These are phyloP conservation scores for Euzophera pinguis DNA, from an alignment of 2,888 invertebrate species.

Conservation along the genomic window DNA sequence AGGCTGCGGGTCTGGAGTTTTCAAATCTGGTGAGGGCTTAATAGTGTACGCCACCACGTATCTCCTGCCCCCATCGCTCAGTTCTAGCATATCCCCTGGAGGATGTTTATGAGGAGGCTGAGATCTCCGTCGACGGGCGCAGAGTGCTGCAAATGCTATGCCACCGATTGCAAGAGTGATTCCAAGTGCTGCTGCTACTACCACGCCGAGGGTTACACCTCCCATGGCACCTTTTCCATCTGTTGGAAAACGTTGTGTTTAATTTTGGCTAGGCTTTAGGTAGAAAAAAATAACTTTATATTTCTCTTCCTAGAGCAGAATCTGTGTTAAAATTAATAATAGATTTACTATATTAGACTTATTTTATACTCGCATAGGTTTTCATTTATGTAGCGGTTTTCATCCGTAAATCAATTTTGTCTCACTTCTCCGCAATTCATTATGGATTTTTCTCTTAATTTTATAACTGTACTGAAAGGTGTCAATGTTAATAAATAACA, in stretches of 20 bases:
- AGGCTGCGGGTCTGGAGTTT: constrained; percentile 84
- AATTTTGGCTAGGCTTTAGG: too few species aligned
- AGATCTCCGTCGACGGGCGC: constrained; percentile 53
- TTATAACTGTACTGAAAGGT: too few species aligned
- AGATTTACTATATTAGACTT: too few species aligned
- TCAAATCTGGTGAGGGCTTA: constrained; percentile 81
- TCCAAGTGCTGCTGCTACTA: constrained; percentile 61
- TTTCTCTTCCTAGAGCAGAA: too few species aligned
- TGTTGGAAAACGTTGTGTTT: constrained; percentile 32
- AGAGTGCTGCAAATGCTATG: constrained; percentile 53
- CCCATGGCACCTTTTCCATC: constrained; percentile 85
- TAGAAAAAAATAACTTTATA: too few species aligned
- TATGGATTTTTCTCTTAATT: too few species aligned
- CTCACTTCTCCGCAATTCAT: too few species aligned
- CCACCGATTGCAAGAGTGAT: constrained; percentile 56
- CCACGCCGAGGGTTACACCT: constrained; percentile 85
- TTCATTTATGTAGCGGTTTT: too few species aligned
- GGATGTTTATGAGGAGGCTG: constrained; percentile 67
- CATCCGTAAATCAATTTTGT: too few species aligned
- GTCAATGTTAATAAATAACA: too few species aligned
- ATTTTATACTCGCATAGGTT: too few species aligned
- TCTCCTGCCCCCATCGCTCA: constrained; percentile 88
- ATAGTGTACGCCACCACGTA: constrained; percentile 93
- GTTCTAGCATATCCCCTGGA: constrained; percentile 80
- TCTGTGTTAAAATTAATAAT: too few species aligned